Conservation (phyloP, 2,888 invertebrate genomes). For the Drosophila monieri region DNA sequence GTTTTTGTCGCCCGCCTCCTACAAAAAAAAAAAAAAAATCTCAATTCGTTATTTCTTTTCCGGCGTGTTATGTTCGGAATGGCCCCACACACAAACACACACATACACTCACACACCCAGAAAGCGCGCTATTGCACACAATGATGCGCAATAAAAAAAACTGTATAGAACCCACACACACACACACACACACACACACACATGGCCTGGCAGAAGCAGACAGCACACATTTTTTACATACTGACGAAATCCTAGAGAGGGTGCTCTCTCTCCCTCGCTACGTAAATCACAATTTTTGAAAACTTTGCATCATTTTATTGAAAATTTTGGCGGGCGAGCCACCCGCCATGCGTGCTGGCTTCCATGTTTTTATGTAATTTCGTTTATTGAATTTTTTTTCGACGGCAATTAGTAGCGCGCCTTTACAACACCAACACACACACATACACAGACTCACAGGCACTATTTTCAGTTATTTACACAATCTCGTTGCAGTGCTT, state of each 20-base stretch:
- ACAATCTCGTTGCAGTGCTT: slow-evolving; percentile 47
- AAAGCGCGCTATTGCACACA: slow-evolving; percentile 59
- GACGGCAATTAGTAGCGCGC: slow-evolving; percentile 59
- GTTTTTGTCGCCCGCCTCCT: slow-evolving; percentile 15
- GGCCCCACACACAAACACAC: slow-evolving; percentile 20
- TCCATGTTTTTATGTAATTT: slow-evolving; percentile 66
- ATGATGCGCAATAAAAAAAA: slow-evolving; percentile 74
- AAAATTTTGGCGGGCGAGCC: slow-evolving; percentile 4
- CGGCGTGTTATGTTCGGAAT: slow-evolving; percentile 43
- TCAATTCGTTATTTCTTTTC: slow-evolving; percentile 32
- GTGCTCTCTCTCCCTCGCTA: slow-evolving; percentile 19
- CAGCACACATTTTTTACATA: slow-evolving; percentile 46
- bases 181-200: slow-evolving; percentile 22
- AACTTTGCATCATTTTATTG: slow-evolving; percentile 20
- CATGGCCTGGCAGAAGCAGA: slow-evolving; percentile 13
- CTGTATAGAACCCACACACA: slow-evolving; percentile 51
- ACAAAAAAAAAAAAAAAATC: slow-evolving; percentile 25
- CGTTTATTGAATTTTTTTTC: slow-evolving; percentile 65
- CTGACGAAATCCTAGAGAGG: slow-evolving; percentile 59
- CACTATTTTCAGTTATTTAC: slow-evolving; percentile 76
- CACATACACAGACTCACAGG: slow-evolving; percentile 7
- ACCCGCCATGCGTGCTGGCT: slow-evolving; percentile 21
- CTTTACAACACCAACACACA: slow-evolving; percentile 59
- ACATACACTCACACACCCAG: slow-evolving; percentile 7
- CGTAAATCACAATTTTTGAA: slow-evolving; percentile 49